These are phyloP conservation scores for Romanogobio albipinnatus DNA, from an alignment of 2,113 vertebrate species.

Conservation along the genomic window DNA sequence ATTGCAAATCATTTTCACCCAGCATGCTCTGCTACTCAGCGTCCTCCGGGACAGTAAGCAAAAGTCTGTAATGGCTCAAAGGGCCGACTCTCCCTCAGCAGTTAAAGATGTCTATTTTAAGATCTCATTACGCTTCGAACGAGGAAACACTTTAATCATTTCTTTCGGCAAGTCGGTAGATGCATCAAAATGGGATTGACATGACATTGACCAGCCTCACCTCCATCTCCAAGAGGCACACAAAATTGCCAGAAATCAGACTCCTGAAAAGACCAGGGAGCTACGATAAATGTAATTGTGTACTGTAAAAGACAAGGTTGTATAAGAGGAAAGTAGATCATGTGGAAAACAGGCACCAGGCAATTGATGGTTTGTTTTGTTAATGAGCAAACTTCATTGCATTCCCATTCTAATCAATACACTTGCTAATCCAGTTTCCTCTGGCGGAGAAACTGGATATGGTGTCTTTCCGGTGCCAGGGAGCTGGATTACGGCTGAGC, in stretches of 20 bases:
- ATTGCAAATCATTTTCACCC: conserved; percentile 37
- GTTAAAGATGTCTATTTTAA: conserved; percentile 11
- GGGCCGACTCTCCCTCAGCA: conserved; percentile 1
- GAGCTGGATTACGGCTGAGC: conserved; percentile 25
- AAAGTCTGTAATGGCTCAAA: conserved; percentile 32
- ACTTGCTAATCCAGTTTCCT: conserved; percentile 68
- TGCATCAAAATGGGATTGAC: not conserved
- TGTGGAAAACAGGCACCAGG: conserved; percentile 33
- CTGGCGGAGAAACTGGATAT: conserved; percentile 52
- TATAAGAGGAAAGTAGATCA: not conserved
- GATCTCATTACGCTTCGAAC: not conserved
- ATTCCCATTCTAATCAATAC: conserved; percentile 68
- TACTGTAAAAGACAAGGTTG: not conserved
- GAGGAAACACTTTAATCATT: not conserved
- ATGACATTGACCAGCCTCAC: not conserved
- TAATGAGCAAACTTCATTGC: conserved; percentile 64
- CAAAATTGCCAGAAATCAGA: not conserved
- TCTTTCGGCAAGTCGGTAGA: not conserved
- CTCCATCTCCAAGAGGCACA: conserved; percentile 6
- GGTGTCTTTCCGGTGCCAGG: conserved; percentile 31
- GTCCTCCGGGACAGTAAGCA: conserved; percentile 20
- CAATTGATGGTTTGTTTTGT: conserved; percentile 67
- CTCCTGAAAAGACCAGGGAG: not conserved
- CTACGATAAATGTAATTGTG: not conserved
- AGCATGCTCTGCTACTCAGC: not conserved